phyloP scores from a whole-genome alignment of 2,888 invertebrate species.

The Dolomedes plantarius region DNA sequence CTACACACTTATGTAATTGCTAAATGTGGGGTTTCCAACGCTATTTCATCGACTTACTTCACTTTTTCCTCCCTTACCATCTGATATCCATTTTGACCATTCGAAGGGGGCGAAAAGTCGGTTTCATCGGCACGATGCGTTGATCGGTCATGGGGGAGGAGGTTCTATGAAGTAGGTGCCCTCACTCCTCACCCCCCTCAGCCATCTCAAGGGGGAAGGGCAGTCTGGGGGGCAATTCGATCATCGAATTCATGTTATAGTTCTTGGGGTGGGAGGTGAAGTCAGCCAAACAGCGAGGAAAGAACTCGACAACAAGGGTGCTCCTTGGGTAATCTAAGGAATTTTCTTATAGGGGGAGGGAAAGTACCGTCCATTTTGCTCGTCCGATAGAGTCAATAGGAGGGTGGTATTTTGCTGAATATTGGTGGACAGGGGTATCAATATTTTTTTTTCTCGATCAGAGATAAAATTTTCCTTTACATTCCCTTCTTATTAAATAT shows the following conservation, averaged over 20 bases:
- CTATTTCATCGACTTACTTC: not conserved
- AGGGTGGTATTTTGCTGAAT: not conserved
- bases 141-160: slow-evolving; percentile 19
- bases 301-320: slow-evolving; percentile 40
- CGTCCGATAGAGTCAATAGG: slow-evolving; percentile 19
- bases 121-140: slow-evolving; percentile 25
- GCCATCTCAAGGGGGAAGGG: slow-evolving; percentile 16
- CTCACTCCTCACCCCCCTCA: slow-evolving; percentile 2
- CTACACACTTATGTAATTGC: no score
- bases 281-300: slow-evolving; percentile 16
- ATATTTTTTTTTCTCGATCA: not conserved
- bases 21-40: no score
- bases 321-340: slow-evolving; percentile 48
- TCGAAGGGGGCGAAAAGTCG: slow-evolving; percentile 30
- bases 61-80: not conserved
- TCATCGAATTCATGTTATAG: slow-evolving; percentile 60
- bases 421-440: not conserved
- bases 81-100: slow-evolving; percentile 22
- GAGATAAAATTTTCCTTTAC: not conserved
- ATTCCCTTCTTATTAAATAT: no score
- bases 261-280: not conserved
- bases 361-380: not conserved
- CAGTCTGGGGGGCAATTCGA: slow-evolving; percentile 40
- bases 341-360: slow-evolving; percentile 9
- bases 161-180: slow-evolving; percentile 3